Base-by-base conservation (phyloP, 2,888 invertebrate species). In the Carcina quercana region DNA sequence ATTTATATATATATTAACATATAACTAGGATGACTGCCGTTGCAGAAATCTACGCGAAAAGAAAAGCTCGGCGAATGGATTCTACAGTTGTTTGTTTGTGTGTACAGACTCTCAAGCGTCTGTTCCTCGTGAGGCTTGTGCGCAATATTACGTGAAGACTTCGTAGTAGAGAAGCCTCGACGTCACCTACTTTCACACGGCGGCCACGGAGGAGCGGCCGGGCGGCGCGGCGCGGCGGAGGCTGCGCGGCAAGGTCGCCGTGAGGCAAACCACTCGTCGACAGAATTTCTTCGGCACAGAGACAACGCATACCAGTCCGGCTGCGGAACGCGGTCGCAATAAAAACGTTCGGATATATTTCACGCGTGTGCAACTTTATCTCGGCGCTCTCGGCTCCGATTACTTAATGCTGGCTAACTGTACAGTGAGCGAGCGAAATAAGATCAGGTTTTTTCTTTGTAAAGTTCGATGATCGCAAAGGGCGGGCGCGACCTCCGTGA, bases 351-450 rank as follows among this genome's bases (percentile, higher is more conserved):
- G 72, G 76, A 78, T 82, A 79, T 79, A 78, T 80, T 79, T 79
- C 79, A 82, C 80, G 76, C 79, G 78, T 80, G 75, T 76, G 78
- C 79, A 80, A 79, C 76, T 75, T 80, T 80, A 80, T 76, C 76
- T 76, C 69, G 69, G 54, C 65, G 68, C 70, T 72, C 75, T 72
- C 74, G 68, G 67, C 66, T 82, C 74, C 63, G 76, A 79, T 82
- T 80, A 83, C 82, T 80, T 82, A 83, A 82, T 76, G 78, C 70
- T 64, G 49, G 58, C 66, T 80, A 82, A 82, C 82, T 78, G 82
- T 82, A 82, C 72, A 61, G 59, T 66, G 57, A n/a, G n/a, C 58
- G 64, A 60, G 63, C 71, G 69, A 70, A 79, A 74, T 71, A 66
- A 76, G 72, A 82, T 79, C 75, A 70, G 64, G 71, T 76, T 80